Base-by-base conservation (phyloP, 2,113 vertebrate genomes). In the Bubo blakistoni region DNA sequence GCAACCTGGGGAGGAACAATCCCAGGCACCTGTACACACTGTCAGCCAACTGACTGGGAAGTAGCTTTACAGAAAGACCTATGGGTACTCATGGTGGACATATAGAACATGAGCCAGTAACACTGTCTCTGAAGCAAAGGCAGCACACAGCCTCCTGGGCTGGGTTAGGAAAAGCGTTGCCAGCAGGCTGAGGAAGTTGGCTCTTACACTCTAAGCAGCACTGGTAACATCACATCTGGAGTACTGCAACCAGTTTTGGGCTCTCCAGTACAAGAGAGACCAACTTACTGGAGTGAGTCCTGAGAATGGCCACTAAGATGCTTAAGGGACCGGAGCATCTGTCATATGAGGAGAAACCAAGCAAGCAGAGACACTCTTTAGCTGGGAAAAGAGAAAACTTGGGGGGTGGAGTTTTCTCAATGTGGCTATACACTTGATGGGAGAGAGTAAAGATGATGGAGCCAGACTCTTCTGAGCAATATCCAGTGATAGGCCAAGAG, bases 341-440 rank as follows among this genome's bases (percentile, higher is more conserved):
- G 21, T 40, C 7, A 2, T 5, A 49, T 3, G 13, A 78, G 13
- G 20, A 76, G 11, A 88, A 72, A 82, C 5, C 2, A 17, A 71
- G 51, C 22, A 78, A 73, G 16, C 4, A 79, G 55, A 78, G 7
- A 78, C 5, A 65, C 27, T 22, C 13, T 30, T 72, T 9, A 66
- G 26, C 6, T 44, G 16, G 22, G 16, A 76, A 88, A 78, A 79
- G 20, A 47, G 34, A 91, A 91, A 86, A 73, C 11, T 30, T 51
- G 15, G 9, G 1, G 2, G 4, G 7, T 1, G 18, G 14, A 21
- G 4, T 32, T 77, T 59, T 51, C 30, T 79, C 16, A 22, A 4
- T 4, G 13, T 62, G 57, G 34, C 4, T 38, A 82, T 19, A 14
- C 42, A 40, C 10, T 44, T 40, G 11, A 84, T 3, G 3, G 32